Evolutionary conservation across 1,140 invertebrate species (phyloP).

Genomic region (Andrena cerasifolii): DNA sequence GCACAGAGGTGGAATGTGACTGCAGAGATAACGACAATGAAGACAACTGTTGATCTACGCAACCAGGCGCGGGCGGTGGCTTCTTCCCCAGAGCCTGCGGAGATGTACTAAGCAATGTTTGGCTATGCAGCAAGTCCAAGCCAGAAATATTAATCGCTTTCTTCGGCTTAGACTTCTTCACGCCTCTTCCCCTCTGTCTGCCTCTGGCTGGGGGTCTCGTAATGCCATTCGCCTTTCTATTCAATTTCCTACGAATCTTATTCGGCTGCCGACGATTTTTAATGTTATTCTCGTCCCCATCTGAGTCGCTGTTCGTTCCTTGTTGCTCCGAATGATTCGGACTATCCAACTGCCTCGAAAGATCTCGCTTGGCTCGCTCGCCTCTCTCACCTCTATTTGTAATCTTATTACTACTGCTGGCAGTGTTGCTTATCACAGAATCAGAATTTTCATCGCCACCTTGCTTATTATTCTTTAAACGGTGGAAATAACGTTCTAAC

Average conservation of each 20-base stretch:
- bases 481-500: slow-evolving; percentile 97
- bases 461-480: slow-evolving; percentile 93
- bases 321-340: slow-evolving; percentile 77
- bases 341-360: slow-evolving; percentile 78
- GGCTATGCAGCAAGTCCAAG: slow-evolving; percentile 93
- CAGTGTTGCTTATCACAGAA: slow-evolving; percentile 82
- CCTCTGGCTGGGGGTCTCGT: slow-evolving; percentile 75
- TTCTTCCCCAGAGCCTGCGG: slow-evolving; percentile 87
- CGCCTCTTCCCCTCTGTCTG: slow-evolving; percentile 80
- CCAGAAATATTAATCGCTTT: slow-evolving; percentile 90
- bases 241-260: slow-evolving; percentile 81
- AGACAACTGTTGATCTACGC: slow-evolving; percentile 94
- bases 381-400: slow-evolving; percentile 72
- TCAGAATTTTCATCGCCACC: slow-evolving; percentile 84
- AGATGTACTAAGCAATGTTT: slow-evolving; percentile 93
- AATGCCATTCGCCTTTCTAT: slow-evolving; percentile 78
- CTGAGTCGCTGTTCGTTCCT: slow-evolving; percentile 76
- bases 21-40: slow-evolving; percentile 85
- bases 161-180: slow-evolving; percentile 85
- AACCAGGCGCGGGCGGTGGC: slow-evolving; percentile 91
- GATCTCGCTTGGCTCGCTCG: slow-evolving; percentile 79
- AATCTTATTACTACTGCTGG: slow-evolving; percentile 78
- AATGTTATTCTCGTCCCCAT: slow-evolving; percentile 70
- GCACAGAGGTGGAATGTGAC: slow-evolving; percentile 84
- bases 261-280: slow-evolving; percentile 75